Base-by-base conservation (phyloP, 2,888 invertebrate species). In the Drosophila affinis region DNA sequence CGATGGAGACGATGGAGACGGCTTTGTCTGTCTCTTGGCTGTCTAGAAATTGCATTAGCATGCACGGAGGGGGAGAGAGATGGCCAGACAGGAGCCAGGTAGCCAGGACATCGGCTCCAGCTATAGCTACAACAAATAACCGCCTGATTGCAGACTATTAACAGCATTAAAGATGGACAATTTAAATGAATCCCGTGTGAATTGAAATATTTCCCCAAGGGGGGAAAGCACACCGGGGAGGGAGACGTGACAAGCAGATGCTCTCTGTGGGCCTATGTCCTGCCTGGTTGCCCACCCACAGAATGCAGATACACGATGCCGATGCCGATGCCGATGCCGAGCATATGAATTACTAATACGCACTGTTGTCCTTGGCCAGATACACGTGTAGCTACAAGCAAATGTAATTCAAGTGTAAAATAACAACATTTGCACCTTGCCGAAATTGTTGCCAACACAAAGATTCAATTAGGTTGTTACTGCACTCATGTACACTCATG, bases 141-240 rank as follows among this genome's bases (percentile, higher is more conserved):
- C 72, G 76, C 83, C 78, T 89, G 81, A 89, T 88, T 83, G 80
- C 79, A 79, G 77, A 79, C 87, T 82, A 87, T 90, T 90, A 90
- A 88, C 87, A 81, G 81, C 80, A 87, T 89, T 84, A 78, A 88
- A 83, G 77, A 79, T 72, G 77, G 53, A 62, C 77, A 85, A 87
- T 90, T 81, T 84, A 81, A 81, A 85, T 87, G 83, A 89, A 82
- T 87, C 83, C 79, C 81, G 74, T 63, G 76, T 79, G 83, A 79
- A 80, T 79, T 80, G 73, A 81, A 87, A 79, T 68, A 73, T 77
- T 79, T 78, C 60, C 39, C 48, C 9, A 54, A 46, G 9, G 34
- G 34, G 34, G 34, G 1, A 32, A 1, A 12, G 4, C 32, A 32
- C 32, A 1, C 10, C 32, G 45, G 6, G 14, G 12, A n/a, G 21